These are phyloP conservation scores for Pipra filicauda DNA, from an alignment of 2,113 vertebrate species.

Conservation along the genomic window DNA sequence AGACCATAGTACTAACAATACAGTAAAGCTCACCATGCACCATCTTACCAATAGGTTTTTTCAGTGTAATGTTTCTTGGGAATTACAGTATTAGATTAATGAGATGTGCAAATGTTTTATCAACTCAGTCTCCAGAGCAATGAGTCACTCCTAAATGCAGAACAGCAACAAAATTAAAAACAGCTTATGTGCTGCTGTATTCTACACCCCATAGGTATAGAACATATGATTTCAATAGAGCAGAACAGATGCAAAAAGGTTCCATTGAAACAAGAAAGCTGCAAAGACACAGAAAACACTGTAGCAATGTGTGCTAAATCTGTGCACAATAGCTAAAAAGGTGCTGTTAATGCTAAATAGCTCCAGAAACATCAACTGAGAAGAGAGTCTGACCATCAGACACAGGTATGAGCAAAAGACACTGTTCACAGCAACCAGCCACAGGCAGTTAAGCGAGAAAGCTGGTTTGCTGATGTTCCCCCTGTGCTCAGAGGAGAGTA, in stretches of 20 bases:
- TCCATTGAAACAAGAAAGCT: neutral
- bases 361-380: neutral
- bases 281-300: neutral
- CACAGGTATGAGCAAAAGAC: neutral
- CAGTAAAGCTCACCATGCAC: neutral
- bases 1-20: neutral
- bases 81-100: constrained; percentile 38
- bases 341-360: neutral
- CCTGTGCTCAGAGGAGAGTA: neutral
- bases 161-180: constrained; percentile 28
- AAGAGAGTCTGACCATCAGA: neutral
- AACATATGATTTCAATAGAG: neutral
- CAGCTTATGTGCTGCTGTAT: neutral
- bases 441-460: neutral
- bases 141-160: constrained; percentile 19
- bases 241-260: neutral
- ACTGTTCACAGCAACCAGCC: neutral
- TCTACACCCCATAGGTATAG: neutral
- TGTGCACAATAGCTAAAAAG: neutral
- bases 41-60: neutral
- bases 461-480: neutral
- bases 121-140: constrained; percentile 25
- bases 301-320: neutral
- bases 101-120: constrained; percentile 41
- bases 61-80: neutral